These are phyloP conservation scores for Setophaga coronata DNA, from an alignment of 2,113 vertebrate species.

Conservation along the genomic window DNA sequence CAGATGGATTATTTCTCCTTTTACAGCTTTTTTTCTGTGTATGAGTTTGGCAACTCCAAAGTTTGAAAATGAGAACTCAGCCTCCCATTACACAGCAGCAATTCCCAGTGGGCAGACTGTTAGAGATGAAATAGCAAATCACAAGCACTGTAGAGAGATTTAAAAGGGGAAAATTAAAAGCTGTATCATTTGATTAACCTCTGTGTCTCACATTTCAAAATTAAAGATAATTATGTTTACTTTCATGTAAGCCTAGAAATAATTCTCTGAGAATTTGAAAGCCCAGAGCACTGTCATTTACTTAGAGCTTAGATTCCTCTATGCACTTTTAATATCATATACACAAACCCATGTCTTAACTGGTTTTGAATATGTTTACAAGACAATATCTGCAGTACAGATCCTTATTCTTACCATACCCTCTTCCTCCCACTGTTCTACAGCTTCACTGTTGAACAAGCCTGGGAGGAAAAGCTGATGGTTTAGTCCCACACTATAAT, in stretches of 20 bases:
- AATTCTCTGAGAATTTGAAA: background rate
- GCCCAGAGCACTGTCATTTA: background rate
- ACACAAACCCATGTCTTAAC: background rate
- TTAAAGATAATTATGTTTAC: constrained; percentile 9
- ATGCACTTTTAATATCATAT: background rate
- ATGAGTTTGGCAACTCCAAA: background rate
- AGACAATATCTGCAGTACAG: background rate
- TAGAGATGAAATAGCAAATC: background rate
- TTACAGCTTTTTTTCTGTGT: background rate
- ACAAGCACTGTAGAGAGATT: background rate
- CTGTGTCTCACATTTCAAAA: constrained; percentile 7
- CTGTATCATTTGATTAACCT: constrained; percentile 25
- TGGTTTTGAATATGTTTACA: background rate
- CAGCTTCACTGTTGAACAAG: background rate
- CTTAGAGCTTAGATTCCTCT: background rate
- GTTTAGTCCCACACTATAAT: background rate
- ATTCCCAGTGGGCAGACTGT: background rate
- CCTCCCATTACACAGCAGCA: background rate
- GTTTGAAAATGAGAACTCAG: background rate
- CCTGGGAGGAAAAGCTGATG: background rate
- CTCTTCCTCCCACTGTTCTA: background rate
- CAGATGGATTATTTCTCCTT: background rate
- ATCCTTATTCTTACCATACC: background rate
- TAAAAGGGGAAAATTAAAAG: constrained; percentile 15
- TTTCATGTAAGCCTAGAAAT: background rate